These are phyloP conservation scores for Pachydiplax longipennis DNA, from an alignment of 2,888 invertebrate genomes.

Conservation along the genomic window DNA sequence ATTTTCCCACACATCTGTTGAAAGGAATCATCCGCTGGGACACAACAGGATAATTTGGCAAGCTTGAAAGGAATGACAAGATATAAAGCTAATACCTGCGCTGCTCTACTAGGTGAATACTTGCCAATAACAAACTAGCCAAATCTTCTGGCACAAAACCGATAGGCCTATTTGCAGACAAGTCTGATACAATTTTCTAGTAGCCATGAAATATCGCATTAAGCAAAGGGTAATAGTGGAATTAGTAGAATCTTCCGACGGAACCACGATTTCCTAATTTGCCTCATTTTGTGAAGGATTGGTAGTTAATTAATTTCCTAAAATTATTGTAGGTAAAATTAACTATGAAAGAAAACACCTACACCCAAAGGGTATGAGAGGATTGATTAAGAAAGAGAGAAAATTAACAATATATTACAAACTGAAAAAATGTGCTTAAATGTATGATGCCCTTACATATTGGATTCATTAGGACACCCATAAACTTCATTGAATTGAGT, in stretches of 20 bases:
- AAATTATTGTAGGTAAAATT: too few species aligned
- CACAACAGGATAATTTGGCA: conserved; percentile 40
- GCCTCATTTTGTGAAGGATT: too few species aligned
- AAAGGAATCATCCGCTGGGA: not conserved
- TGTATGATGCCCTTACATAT: too few species aligned
- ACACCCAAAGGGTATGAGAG: too few species aligned
- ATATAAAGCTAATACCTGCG: not conserved
- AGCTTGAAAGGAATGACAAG: not conserved
- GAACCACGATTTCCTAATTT: too few species aligned
- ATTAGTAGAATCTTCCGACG: not conserved
- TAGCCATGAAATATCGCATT: not conserved
- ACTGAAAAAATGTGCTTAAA: too few species aligned
- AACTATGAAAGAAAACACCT: too few species aligned
- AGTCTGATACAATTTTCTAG: not conserved
- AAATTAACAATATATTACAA: too few species aligned
- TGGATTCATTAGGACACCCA: too few species aligned
- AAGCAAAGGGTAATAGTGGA: not conserved
- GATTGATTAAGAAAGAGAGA: too few species aligned
- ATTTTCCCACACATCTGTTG: not conserved
- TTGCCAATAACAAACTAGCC: conserved; percentile 32
- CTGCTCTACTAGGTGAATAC: not conserved
- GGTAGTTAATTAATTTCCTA: too few species aligned
- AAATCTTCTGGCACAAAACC: conserved; percentile 13
- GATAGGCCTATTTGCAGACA: conserved; percentile 11
- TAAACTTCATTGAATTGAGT: too few species aligned